Percentiles rank a stretch among this genome's conserved stretches.
phyloP scores from a whole-genome alignment of 1,140 invertebrate species.

The Pseudobourletiella spinata region DNA sequence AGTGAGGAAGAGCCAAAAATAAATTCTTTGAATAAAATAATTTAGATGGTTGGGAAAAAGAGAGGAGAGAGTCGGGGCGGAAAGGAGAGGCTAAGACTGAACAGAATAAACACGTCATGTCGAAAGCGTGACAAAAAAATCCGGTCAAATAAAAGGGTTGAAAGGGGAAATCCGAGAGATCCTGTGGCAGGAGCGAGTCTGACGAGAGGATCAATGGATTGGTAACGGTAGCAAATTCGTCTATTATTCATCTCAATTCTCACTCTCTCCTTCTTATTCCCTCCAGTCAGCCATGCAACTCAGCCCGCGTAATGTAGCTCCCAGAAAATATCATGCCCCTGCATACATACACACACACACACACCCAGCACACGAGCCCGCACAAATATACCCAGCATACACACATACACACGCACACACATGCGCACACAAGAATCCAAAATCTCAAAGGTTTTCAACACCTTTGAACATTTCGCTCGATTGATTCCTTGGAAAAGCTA shows the following conservation, averaged over 20 bases:
- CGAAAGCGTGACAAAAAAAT: background rate
- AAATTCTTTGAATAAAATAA: constrained; percentile 7
- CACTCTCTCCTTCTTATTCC: too few relatives aligned
- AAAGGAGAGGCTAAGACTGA: background rate
- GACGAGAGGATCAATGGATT: background rate
- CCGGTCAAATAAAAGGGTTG: background rate
- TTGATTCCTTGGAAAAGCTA: constrained; percentile 11
- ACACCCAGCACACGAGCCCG: too few relatives aligned
- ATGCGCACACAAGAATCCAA: too few relatives aligned
- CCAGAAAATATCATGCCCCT: too few relatives aligned
- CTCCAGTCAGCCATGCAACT: too few relatives aligned
- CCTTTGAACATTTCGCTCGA: constrained; percentile 27
- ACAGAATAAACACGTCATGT: constrained; percentile 1
- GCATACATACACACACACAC: too few relatives aligned
- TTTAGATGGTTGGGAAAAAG: background rate
- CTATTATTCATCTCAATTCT: constrained; percentile 2
- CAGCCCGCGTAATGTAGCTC: too few relatives aligned
- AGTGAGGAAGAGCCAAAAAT: background rate
- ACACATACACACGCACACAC: too few relatives aligned
- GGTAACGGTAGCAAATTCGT: background rate
- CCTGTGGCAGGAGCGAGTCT: background rate
- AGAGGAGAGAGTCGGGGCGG: background rate
- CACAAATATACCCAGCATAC: too few relatives aligned
- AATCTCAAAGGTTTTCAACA: too few relatives aligned
- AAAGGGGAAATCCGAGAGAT: background rate